These are phyloP conservation scores for Lasioglossum villosulum DNA, from an alignment of 2,888 invertebrate species.

Conservation along the genomic window DNA sequence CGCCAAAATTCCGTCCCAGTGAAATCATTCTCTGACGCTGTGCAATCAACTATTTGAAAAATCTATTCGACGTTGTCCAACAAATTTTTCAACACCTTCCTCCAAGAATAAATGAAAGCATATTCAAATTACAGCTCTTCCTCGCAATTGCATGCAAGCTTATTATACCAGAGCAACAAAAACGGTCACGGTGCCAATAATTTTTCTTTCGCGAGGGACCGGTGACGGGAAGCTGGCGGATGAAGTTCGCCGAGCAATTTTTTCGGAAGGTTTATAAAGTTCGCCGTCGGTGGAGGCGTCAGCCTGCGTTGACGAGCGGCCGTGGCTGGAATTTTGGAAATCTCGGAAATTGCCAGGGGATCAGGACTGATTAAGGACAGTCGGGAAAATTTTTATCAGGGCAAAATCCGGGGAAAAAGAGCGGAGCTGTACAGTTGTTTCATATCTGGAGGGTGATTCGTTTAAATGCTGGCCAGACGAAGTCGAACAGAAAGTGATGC, in stretches of 20 bases:
- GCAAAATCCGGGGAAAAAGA: neutral
- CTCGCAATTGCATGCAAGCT: neutral
- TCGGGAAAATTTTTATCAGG: neutral
- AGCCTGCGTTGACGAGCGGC: neutral
- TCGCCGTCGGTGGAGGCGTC: neutral
- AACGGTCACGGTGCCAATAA: neutral
- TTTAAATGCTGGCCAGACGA: neutral
- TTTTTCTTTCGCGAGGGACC: neutral
- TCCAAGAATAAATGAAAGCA: too few relatives aligned
- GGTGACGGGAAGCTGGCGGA: neutral
- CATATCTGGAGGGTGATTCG: neutral
- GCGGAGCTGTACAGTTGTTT: neutral
- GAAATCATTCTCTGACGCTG: neutral
- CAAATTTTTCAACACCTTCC: too few relatives aligned
- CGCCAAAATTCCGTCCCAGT: neutral
- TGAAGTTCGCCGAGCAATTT: slow-evolving; percentile 22
- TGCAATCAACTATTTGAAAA: neutral
- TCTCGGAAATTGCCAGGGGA: slow-evolving; percentile 17
- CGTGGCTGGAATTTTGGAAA: slow-evolving; percentile 19
- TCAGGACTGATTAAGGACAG: neutral
- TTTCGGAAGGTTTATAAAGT: slow-evolving; percentile 41
- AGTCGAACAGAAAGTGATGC: neutral
- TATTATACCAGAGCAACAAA: neutral
- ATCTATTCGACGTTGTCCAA: neutral
- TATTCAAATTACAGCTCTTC: neutral